A percentile compares a stretch with the other conserved stretches of the same genome.
Evolutionary conservation across 2,797 vertebrate genomes (phyloP).

Genomic region (Oryzias dopingdopingensis): DNA sequence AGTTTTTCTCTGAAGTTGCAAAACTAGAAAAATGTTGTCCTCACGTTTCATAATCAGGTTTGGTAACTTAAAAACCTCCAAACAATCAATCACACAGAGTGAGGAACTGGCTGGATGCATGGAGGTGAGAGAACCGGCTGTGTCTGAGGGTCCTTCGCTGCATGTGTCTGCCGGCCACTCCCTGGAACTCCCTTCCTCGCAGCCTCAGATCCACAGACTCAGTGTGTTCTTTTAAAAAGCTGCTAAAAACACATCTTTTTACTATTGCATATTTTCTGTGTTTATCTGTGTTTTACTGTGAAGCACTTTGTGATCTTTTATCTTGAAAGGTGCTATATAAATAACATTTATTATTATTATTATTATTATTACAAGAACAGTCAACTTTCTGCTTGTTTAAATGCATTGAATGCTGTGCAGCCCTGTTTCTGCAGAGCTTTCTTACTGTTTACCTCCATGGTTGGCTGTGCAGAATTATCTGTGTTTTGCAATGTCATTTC

Average conservation of each 20-base stretch:
- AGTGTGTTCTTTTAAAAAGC: no score
- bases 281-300: no score
- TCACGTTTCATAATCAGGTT: neutral
- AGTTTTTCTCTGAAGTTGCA: neutral
- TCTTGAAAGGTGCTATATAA: no score
- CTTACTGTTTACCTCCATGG: slow-evolving; percentile 32
- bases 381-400: slow-evolving; percentile 4
- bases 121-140: slow-evolving; percentile 7
- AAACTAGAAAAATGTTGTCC: neutral
- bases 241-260: no score
- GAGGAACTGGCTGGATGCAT: neutral
- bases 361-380: neutral
- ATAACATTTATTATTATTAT: no score
- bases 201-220: no score
- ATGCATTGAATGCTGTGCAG: slow-evolving; percentile 6
- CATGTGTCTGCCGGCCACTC: neutral
- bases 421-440: slow-evolving; percentile 9
- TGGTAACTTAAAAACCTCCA: neutral
- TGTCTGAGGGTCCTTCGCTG: neutral
- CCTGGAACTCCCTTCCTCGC: no score
- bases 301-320: no score
- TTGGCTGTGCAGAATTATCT: slow-evolving; percentile 23
- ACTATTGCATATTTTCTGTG: no score
- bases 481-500: slow-evolving; percentile 23
- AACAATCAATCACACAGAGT: slow-evolving; percentile 1